Evolutionary conservation across 2,888 invertebrate species (phyloP), one percentile per base, ranked within the genome.

Genomic region (Sabatieria punctata): DNA sequence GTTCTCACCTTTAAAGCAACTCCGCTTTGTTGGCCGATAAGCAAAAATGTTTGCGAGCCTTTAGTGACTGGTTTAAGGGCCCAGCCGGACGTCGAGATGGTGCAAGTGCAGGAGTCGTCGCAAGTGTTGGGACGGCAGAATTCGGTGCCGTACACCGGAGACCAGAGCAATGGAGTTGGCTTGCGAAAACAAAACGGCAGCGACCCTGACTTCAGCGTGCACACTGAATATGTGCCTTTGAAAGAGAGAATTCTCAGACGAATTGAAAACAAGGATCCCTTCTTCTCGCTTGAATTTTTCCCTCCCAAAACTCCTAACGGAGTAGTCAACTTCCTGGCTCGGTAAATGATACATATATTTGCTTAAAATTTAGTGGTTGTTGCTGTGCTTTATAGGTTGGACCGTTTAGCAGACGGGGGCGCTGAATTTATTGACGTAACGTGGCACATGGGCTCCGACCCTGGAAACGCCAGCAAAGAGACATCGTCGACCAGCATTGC

Each of bases 401-500:
- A 74, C 48, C 60, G 69, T n/a, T 63, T 74, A 63, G 60, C 64
- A 22, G 58, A 64, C 48, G 74, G 74, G n/a, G 66, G 68, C 18
- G 74, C 75, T 1, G 58, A 75, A 43, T 75, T 75, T 60, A 71
- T 73, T 60, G 74, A 75, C 60, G 68, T 75, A 47, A 75, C 75
- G 1, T 75, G 75, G 75, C 74, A 75, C 57, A 65, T 72, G 24
- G 71, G 71, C 13, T 71, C 72, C 25, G 72, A 75, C 59, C 74
- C 74, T 1, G 67, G 66, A 36, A n/a, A n/a, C n/a, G 41, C 56
- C 15, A 41, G 71, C 47, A 69, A 71, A 44, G 72, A 73, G 44
- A 75, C 74, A 1, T 73, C 73, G 33, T 73, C 74, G 4, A 69
- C 71, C 39, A 73, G 71, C 39, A 73, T 75, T 45, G 74, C 75